phyloP scores from a whole-genome alignment of 1,140 invertebrate genomes.

The Holotrichia oblita region DNA sequence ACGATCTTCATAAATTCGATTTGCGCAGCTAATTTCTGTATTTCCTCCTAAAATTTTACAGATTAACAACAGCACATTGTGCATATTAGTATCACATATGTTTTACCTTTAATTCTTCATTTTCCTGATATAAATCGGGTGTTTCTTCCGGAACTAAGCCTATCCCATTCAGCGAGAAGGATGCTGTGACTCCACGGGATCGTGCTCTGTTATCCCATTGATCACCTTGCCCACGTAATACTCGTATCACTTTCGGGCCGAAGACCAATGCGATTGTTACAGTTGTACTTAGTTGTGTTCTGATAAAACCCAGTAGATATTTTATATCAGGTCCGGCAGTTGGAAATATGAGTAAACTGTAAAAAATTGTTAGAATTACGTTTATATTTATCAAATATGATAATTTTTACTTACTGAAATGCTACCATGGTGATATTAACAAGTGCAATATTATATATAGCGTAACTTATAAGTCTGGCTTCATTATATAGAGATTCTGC shows the following conservation, averaged over 20 bases:
- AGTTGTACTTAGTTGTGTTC: constrained; percentile 87
- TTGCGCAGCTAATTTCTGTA: constrained; percentile 88
- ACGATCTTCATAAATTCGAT: constrained; percentile 94
- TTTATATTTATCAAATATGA: background rate
- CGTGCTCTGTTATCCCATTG: constrained; percentile 85
- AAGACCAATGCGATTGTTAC: constrained; percentile 86
- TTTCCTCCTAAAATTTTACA: constrained; percentile 74
- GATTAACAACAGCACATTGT: constrained; percentile 44
- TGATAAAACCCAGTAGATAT: constrained; percentile 85
- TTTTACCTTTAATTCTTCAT: constrained; percentile 88
- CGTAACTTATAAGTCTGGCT: constrained; percentile 89
- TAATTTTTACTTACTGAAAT: constrained; percentile 82
- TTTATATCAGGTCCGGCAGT: constrained; percentile 88
- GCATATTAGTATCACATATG: background rate
- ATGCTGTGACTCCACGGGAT: constrained; percentile 81
- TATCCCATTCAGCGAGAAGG: constrained; percentile 86
- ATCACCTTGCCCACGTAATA: constrained; percentile 83
- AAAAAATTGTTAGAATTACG: constrained; percentile 52
- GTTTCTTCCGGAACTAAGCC: constrained; percentile 81
- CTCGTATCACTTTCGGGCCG: constrained; percentile 83
- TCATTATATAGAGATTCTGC: constrained; percentile 93
- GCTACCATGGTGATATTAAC: constrained; percentile 91
- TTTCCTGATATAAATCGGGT: constrained; percentile 86
- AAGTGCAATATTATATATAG: constrained; percentile 92
- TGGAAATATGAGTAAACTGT: constrained; percentile 84